Evolutionary conservation across 2,888 invertebrate genomes (phyloP), one percentile per base, ranked within the genome.

Genomic region (Andrena bicolor): DNA sequence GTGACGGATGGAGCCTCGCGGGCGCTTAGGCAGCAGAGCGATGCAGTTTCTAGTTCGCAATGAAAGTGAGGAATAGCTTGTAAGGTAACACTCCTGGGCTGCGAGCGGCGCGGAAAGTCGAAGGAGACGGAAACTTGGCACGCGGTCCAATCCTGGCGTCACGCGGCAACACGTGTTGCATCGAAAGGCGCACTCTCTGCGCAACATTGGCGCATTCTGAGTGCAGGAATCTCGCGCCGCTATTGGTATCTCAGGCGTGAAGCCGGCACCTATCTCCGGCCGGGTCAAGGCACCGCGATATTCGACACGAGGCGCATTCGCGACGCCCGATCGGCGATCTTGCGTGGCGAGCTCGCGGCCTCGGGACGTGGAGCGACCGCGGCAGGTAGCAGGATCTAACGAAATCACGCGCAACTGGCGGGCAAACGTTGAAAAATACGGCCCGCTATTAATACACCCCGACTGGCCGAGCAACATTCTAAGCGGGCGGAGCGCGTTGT

Each of bases 391-490:
- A 16, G 41, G 41, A 41, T 41, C 41, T 41, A 23, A 56, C 56
- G 56, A 49, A 63, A 64, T 71, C 32, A 35, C 35, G 26, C 26
- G 28, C 16, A 28, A 51, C 32, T 65, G 48, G 58, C 75, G 48
- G 20, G 61, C 20, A 71, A 72, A 72, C 49, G 71, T 23, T 64
- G 70, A 48, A 72, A 76, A 71, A 72, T 23, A 58, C n/a, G 64
- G 13, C 20, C 10, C 23, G 80, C 82, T 80, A 76, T 82, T 82
- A 80, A 82, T 80, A 80, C 71, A n/a, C 63, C 28, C 63, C 35
- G 53, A 82, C 80, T 30, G 58, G 80, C 63, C 82, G 71, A 51
- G 77, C 78, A 78, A 78, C 82, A 83, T 83, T 83, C 77, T 82
- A 73, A 78, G 58, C 82, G 30, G 8, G 49, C 56, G 49, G 78